phyloP scores from a whole-genome alignment of 2,888 invertebrate genomes.

The Crocallis elinguaria region DNA sequence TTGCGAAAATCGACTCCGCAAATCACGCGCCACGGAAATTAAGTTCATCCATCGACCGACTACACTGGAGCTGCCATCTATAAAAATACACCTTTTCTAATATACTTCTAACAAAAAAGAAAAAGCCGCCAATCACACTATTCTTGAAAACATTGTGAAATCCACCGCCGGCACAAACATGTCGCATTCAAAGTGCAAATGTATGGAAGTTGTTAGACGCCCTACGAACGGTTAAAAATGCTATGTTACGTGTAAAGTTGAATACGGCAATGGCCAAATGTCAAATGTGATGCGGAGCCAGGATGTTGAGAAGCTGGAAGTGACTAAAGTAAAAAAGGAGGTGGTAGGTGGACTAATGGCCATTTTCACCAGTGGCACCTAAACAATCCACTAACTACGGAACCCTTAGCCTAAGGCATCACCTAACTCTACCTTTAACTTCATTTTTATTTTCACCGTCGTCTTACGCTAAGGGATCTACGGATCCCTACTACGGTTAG shows the following conservation, averaged over 20 bases:
- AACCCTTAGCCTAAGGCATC: too few species aligned
- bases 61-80: too few species aligned
- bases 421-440: too few species aligned
- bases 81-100: neutral
- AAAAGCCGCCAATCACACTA: conserved; percentile 6
- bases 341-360: neutral
- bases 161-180: conserved; percentile 12
- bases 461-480: too few species aligned
- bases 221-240: conserved; percentile 49
- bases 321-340: neutral
- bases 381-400: too few species aligned
- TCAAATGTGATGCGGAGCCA: conserved; percentile 28
- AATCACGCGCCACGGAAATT: too few species aligned
- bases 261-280: conserved; percentile 47
- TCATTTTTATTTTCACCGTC: too few species aligned
- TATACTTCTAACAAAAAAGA: neutral
- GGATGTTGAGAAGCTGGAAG: neutral
- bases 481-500: too few species aligned
- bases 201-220: conserved; percentile 54
- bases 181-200: conserved; percentile 24
- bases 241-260: conserved; percentile 54
- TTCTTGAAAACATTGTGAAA: conserved; percentile 22
- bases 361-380: too few species aligned
- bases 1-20: too few species aligned
- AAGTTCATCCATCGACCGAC: too few species aligned